Base-by-base conservation (phyloP, 1,140 invertebrate species). In the Danaus melanippus region DNA sequence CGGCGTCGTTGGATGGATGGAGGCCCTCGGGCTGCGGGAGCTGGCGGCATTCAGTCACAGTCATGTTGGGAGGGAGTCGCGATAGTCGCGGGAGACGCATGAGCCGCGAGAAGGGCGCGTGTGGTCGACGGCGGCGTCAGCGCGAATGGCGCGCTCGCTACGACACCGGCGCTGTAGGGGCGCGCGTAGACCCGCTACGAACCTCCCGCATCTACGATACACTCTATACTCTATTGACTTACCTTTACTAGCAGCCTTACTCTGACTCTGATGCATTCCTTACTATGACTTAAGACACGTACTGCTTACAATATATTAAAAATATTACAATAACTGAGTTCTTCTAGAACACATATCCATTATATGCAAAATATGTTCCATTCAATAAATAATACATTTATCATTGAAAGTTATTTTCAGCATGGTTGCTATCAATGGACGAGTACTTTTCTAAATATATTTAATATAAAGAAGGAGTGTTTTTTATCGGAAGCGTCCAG, bases 81-180 rank as follows among this genome's bases (percentile, higher is more conserved):
- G 75, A 77, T 67, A 67, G 69, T 56, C 61, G 49, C 68, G 64
- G 79, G 70, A 76, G 69, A 67, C 74, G 74, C 76, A 76, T 79
- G 69, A 67, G 69, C 73, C 75, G 70, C 74, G 69, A 62, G 48
- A 54, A 63, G 71, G 60, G 76, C 82, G 82, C 76, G 76, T 82
- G 81, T 70, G 76, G 66, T 71, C 81, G 81, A 69, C 79, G 79
- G 71, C 78, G 79, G 76, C 76, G 74, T 71, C 73, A 66, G 64
- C 78, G 71, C 79, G 82, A 85, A 83, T 85, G 82, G 73, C 79
- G 76, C 72, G 70, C 55, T 61, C 65, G 69, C 74, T 74, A 73
- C 77, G 76, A 65, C 76, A 76, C 65, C 58, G 64, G 64, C 71
- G 67, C 56, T 43, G 56, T 58, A 72, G 64, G 67, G 51, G 62